Conservation (phyloP, 2,113 vertebrate species). For the Alligator mississippiensis region DNA sequence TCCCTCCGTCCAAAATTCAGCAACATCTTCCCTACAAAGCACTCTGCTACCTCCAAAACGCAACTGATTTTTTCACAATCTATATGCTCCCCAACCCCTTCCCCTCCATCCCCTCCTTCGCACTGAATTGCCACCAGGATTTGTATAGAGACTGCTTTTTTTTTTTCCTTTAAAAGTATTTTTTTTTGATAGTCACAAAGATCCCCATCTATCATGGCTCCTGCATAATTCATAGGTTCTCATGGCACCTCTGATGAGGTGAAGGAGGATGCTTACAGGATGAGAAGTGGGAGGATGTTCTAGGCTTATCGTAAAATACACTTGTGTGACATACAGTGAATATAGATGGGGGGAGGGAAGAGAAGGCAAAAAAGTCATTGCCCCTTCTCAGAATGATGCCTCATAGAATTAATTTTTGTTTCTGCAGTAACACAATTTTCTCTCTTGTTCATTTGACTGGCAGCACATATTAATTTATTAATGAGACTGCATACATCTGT, state of each 20-base stretch:
- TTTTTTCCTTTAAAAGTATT: neutral
- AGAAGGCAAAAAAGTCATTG: neutral
- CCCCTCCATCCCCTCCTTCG: neutral
- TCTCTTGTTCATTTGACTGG: neutral
- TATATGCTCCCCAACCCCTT: neutral
- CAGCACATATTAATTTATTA: constrained; percentile 8
- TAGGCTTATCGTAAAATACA: neutral
- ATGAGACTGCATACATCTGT: neutral
- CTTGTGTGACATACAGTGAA: neutral
- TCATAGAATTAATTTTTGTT: neutral
- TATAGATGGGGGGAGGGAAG: neutral
- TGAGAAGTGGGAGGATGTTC: neutral
- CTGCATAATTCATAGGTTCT: neutral
- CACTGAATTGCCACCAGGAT: neutral
- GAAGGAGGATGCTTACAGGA: neutral
- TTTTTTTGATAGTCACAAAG: neutral
- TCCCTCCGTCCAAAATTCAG: too few species aligned
- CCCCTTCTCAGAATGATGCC: neutral
- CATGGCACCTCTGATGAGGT: neutral
- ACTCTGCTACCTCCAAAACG: neutral
- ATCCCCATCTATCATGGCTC: neutral
- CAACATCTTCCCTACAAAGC: too few species aligned
- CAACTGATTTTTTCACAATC: constrained; percentile 30
- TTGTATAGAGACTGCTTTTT: neutral
- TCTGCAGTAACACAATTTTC: neutral